Evolutionary conservation across 2,113 vertebrate species (phyloP), one percentile per base, ranked within the genome.

Genomic region (Odontesthes bonariensis): DNA sequence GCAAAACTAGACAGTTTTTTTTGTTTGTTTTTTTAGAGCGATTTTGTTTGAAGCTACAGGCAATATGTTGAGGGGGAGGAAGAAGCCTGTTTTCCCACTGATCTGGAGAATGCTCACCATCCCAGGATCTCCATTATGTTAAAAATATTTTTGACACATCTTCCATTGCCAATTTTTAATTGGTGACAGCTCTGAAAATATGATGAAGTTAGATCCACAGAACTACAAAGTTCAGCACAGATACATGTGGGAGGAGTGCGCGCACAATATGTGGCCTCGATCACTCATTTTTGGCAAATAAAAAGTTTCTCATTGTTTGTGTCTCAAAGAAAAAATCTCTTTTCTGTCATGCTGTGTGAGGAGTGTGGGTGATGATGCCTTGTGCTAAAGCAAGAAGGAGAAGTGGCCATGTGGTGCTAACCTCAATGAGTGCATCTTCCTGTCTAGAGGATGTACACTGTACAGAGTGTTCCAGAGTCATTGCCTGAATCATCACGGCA

Each of bases 121-220:
- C 49, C 17, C 27, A 66, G 63, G 51, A 70, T 85, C 80, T 85
- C 47, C 62, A 82, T 81, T 87, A 76, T 69, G 63, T 66, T 75
- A 60, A 77, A 79, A 86, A 73, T 27, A 73, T 31, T 84, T 88
- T 83, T 85, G 82, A 88, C 79, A 87, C 66, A 49, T 86, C 66
- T 56, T 76, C 58, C 61, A 70, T 44, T 80, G 73, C 31, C 55
- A 56, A 22, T 53, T 73, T 73, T 82, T 80, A 86, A 88, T 89
- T 90, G 86, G 75, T 56, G 75, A 85, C 80, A 81, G 77, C 69
- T 66, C 53, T 32, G 38, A 72, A 65, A 69, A 80, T 54, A 8
- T 38, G 42, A 69, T 44, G 14, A 73, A 80, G 75, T 69, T 63
- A 74, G 62, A 85, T 81, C 56, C 79, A 51, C 33, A 63, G 55